These are phyloP conservation scores for Episyrphus balteatus DNA, from an alignment of 1,140 invertebrate genomes.

Conservation along the genomic window DNA sequence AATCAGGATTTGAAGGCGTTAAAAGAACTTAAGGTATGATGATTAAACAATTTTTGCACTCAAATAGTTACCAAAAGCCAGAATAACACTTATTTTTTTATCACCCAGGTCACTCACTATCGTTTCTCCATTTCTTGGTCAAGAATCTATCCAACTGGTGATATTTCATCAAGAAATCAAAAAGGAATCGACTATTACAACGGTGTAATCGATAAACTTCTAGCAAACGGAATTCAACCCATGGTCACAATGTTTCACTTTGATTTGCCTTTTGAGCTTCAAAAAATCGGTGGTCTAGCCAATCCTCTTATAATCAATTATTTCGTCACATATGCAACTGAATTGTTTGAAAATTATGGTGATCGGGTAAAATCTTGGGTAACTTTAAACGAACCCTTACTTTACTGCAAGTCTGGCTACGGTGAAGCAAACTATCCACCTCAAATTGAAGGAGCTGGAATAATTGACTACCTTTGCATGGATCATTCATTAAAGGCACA, in stretches of 20 bases:
- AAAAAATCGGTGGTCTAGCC: slow-evolving; percentile 47
- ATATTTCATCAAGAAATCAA: slow-evolving; percentile 40
- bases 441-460: slow-evolving; percentile 32
- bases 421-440: slow-evolving; percentile 29
- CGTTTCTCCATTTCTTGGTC: slow-evolving; percentile 44
- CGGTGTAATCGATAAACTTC: slow-evolving; percentile 46
- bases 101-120: slow-evolving; percentile 17
- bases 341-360: slow-evolving; percentile 39
- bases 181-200: slow-evolving; percentile 51
- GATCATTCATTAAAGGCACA: slow-evolving; percentile 45
- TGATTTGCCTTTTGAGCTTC: slow-evolving; percentile 44
- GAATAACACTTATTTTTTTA: background rate
- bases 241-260: slow-evolving; percentile 47
- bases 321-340: slow-evolving; percentile 43
- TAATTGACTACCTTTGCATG: slow-evolving; percentile 40
- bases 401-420: slow-evolving; percentile 35
- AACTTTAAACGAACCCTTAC: slow-evolving; percentile 39
- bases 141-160: slow-evolving; percentile 47
- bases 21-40: slow-evolving; percentile 22
- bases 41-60: no score
- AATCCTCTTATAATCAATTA: slow-evolving; percentile 39
- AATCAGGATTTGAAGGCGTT: slow-evolving; percentile 39
- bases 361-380: slow-evolving; percentile 31
- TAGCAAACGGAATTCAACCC: slow-evolving; percentile 41
- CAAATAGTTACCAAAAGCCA: background rate